Base-by-base conservation (phyloP, 2,888 invertebrate genomes). In the Zaprionus obscuricornis region DNA sequence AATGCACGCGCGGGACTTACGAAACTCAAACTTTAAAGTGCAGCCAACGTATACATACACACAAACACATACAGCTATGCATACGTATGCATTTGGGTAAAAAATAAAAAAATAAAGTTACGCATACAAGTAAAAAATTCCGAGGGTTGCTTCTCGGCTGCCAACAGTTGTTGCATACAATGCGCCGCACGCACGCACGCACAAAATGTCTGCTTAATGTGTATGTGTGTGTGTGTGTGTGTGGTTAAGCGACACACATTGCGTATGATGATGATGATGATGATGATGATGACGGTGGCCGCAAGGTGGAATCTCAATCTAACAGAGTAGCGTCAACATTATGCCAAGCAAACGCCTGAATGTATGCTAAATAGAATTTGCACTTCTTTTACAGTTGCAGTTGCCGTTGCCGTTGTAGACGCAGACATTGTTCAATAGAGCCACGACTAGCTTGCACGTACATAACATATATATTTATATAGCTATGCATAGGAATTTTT, bases 1-100 rank as follows among this genome's bases (percentile, higher is more conserved):
- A 89, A 89, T 86, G 89, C 79, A 88, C 89, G 77, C 85, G 74
- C 85, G 77, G 79, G 76, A 83, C 85, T 85, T 87, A 79, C 74
- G 74, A 87, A 88, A 86, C 81, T 83, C 84, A 59, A 79, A 82
- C 81, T 82, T 82, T 85, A 85, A 82, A 82, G 76, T 85, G 84
- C 84, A 85, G 67, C 64, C 69, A 82, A 62, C 58, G 34, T 51
- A 34, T 27, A 34, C 55, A 56, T 37, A 64, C 36, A 59, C 40
- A 50, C 37, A 45, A 22, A 50, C 43, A 45, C 64, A 52, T 69
- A 66, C 63, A 29, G 1, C 37, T 29, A 42, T n/a, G 33, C 42
- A 52, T 37, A 43, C 26, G 27, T 52, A 40, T 56, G 66, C 55
- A 68, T 59, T 62, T 65, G 59, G 49, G 64, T 51, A 33, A 43